A percentile compares a stretch with the other conserved stretches of the same genome.
Evolutionary conservation across 2,888 invertebrate species (phyloP).

Genomic region (Synergus gifuensis): DNA sequence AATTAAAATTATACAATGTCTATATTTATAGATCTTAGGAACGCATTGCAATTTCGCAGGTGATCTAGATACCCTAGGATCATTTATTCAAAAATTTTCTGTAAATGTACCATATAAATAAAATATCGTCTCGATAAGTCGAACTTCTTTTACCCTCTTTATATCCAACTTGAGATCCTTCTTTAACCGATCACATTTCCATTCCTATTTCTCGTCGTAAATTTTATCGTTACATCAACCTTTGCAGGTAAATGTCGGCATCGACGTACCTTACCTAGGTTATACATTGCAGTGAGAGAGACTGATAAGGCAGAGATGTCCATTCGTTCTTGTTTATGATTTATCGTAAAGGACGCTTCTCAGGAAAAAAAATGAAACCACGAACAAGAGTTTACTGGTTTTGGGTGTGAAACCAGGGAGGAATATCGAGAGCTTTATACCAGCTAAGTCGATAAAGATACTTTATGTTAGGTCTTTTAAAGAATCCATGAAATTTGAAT

Average conservation of each 20-base stretch:
- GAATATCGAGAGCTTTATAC: not conserved
- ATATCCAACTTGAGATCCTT: constrained; percentile 43
- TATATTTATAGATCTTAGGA: too few species aligned
- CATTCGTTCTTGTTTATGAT: constrained; percentile 51
- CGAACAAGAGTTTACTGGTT: constrained; percentile 37
- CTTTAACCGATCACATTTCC: constrained; percentile 50
- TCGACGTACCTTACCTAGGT: constrained; percentile 47
- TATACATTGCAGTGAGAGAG: constrained; percentile 42
- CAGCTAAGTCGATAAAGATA: constrained; percentile 8
- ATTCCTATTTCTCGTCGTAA: constrained; percentile 54
- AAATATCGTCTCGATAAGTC: constrained; percentile 47
- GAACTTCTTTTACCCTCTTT: not conserved
- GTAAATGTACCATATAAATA: constrained; percentile 37
- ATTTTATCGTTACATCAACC: constrained; percentile 53
- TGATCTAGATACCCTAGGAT: too few species aligned
- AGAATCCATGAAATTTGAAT: constrained; percentile 5
- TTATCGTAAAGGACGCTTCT: constrained; percentile 45
- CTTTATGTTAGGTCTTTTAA: not conserved
- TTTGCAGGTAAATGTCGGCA: constrained; percentile 52
- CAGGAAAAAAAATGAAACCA: constrained; percentile 42
- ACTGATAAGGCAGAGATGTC: constrained; percentile 49
- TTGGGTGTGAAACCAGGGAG: not conserved
- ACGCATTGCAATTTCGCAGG: too few species aligned
- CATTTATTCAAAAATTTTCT: too few species aligned
- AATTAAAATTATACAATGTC: too few species aligned